phyloP scores from a whole-genome alignment of 2,888 invertebrate genomes.

The Luperina testacea region DNA sequence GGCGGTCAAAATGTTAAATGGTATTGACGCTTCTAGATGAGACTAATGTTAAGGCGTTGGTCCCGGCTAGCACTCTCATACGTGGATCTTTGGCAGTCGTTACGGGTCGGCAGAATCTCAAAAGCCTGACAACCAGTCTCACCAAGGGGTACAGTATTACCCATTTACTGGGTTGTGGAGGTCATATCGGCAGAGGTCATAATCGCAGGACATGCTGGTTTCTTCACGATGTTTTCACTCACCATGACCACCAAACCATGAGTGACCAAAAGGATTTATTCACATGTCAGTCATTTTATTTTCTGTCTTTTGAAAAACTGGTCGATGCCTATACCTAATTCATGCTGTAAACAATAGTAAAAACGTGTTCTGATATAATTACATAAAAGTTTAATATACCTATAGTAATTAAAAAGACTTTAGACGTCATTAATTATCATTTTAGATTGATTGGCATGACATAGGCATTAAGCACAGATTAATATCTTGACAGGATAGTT shows the following conservation, averaged over 20 bases:
- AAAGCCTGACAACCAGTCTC: no score
- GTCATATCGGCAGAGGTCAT: no score
- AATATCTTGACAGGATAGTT: no score
- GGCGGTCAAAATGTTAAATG: neutral
- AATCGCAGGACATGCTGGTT: no score
- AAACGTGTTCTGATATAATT: no score
- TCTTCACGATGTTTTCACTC: no score
- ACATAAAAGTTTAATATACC: neutral
- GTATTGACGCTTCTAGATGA: slow-evolving; percentile 1
- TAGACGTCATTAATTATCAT: neutral
- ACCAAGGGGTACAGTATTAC: no score
- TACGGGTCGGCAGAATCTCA: no score
- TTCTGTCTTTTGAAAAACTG: neutral
- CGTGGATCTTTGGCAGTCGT: no score
- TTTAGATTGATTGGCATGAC: neutral
- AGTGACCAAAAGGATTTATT: neutral
- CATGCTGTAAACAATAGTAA: neutral
- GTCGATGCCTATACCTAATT: neutral
- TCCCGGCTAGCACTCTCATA: no score
- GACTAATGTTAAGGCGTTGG: neutral
- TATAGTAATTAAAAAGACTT: neutral
- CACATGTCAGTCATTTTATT: neutral
- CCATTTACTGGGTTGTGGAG: no score
- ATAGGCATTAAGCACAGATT: neutral
- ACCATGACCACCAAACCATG: neutral